Evolutionary conservation across 2,888 invertebrate genomes (phyloP), one percentile per base, ranked within the genome.

Genomic region (Eurois occulta): DNA sequence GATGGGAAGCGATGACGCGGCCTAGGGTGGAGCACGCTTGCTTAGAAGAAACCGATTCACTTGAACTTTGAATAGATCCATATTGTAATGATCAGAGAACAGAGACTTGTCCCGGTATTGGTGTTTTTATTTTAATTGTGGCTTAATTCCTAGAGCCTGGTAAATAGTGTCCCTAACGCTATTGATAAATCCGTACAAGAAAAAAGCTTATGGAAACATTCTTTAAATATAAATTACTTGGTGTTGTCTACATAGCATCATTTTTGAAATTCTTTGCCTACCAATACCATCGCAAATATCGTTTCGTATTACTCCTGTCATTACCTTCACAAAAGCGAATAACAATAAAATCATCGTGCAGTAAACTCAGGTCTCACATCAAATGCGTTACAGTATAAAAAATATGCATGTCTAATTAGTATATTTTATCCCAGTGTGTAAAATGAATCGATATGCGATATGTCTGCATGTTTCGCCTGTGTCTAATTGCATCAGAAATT

Each of bases 401-500:
- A 91, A 88, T 87, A 80, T 90, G 91, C 91, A 92, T 90, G 87
- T 88, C 91, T 91, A 93, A 94, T 94, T 92, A 94, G 90, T 91
- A 87, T 87, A 80, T 89, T 91, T 91, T 90, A 91, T 91, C 85
- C 80, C 75, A 77, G 87, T 88, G 85, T 88, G 88, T 90, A 91
- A 92, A 92, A 90, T 87, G 82, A 89, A 91, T 89, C 87, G 84
- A 87, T 86, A 89, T 90, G 88, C 86, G 86, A 90, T 88, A 86
- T 83, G 86, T 89, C 89, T 91, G 91, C 91, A 93, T 90, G 90
- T 90, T 90, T 82, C 87, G 85, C 89, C 88, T 89, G 88, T 92
- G 92, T 93, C 93, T 93, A 95, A 95, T 95, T 94, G 92, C 91
- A 91, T 77, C 87, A 77, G 81, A 87, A 87, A 84, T 81, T 86